A percentile compares a stretch with the other conserved stretches of the same genome.
Evolutionary conservation across 2,888 invertebrate species (phyloP).

Genomic region (Ectemnius lituratus): DNA sequence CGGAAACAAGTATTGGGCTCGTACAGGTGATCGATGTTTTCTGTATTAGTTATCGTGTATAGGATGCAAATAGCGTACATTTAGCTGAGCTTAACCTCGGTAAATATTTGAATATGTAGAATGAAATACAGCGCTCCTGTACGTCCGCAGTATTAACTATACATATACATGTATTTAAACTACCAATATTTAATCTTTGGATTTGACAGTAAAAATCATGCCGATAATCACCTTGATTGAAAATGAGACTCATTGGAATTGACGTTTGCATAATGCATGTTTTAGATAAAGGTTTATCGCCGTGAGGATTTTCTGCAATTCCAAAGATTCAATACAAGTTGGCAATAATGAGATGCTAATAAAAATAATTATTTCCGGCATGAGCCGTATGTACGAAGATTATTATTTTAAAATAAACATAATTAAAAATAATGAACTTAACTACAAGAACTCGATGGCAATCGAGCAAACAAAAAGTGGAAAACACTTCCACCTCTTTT

Average conservation of each 20-base stretch:
- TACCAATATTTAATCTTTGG: constrained; percentile 37
- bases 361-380: not conserved
- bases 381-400: too few species aligned
- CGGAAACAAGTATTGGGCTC: constrained; percentile 34
- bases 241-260: too few species aligned
- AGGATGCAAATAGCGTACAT: not conserved
- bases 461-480: too few species aligned
- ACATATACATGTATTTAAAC: constrained; percentile 41
- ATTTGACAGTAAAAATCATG: constrained; percentile 3
- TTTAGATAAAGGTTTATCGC: not conserved
- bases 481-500: too few species aligned
- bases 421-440: too few species aligned
- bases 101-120: not conserved
- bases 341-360: constrained; percentile 17
- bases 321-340: constrained; percentile 39
- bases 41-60: not conserved
- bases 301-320: constrained; percentile 22
- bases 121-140: constrained; percentile 27
- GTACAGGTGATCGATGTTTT: constrained; percentile 27
- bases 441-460: too few species aligned
- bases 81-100: not conserved
- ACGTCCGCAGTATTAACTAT: constrained; percentile 44
- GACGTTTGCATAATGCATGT: too few species aligned
- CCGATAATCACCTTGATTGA: constrained; percentile 13
- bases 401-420: too few species aligned